Base-by-base conservation (phyloP, 1,140 invertebrate species). In the Neotoxoptera formosana region DNA sequence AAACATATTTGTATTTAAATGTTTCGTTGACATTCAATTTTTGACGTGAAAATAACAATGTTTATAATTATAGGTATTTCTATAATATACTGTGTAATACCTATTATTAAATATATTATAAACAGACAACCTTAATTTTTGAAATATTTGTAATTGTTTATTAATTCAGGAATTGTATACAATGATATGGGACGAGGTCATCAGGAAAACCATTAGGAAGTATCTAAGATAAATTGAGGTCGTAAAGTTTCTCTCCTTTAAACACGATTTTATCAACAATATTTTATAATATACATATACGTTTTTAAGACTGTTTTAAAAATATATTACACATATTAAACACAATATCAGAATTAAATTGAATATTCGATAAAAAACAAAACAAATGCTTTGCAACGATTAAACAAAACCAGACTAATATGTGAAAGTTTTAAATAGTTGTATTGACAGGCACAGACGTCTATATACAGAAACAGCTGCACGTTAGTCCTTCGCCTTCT, bases 391-490 rank as follows among this genome's bases (percentile, higher is more conserved):
- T 23, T 2, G 51, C 3, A 48, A 89, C 36, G 87, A 88, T 89
- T 89, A 56, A 53, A 53, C 34, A 56, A 56, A 89, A 56, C 87
- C 48, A 56, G 87, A 89, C n/a, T 56, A 89, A 36, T 89, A 23
- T 89, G n/a, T 56, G 48, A 89, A 53, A 51, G 87, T 88, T 88
- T 89, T 89, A 53, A 53, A 53, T 89, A 89, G 41, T 51, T 20
- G 8, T 89, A 89, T 56, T 56, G 34, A 89, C 48, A 53, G 48
- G 23, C 30, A n/a, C 30, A 88, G 47, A 53, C 34, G 48, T 89
- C 20, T 36, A 25, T 36, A 25, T 56, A 89, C 41, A 41, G 8
- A 89, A 89, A 89, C 87, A 89, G 34, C 34, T 89, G 48, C n/a
- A 23, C 20, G 86, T 89, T 56, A 41, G 48, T 56, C 87, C 7